These are phyloP conservation scores for Carassius auratus DNA, from an alignment of 2,113 vertebrate genomes.

Conservation along the genomic window DNA sequence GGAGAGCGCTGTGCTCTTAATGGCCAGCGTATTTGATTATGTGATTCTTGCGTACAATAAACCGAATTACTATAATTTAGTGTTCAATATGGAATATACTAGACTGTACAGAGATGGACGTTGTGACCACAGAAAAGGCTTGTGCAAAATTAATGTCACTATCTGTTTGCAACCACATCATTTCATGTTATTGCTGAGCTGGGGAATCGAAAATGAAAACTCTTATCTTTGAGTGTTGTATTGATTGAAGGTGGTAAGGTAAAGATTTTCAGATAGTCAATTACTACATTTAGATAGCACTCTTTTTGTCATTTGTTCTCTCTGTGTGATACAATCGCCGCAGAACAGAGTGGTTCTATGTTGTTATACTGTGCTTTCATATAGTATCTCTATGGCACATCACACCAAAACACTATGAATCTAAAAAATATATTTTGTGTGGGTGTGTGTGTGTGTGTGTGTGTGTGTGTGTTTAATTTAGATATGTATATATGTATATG, in stretches of 20 bases:
- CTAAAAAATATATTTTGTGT: too few relatives aligned
- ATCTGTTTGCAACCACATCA: slow-evolving; percentile 56
- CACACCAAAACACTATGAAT: not conserved
- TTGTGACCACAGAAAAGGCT: slow-evolving; percentile 45
- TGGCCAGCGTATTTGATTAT: slow-evolving; percentile 57
- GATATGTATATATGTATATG: too few relatives aligned
- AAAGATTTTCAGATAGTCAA: slow-evolving; percentile 57
- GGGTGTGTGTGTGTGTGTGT: too few relatives aligned
- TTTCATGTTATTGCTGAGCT: slow-evolving; percentile 49
- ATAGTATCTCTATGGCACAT: not conserved
- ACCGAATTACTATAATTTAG: slow-evolving; percentile 47
- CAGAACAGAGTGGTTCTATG: slow-evolving; percentile 26
- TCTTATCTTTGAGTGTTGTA: slow-evolving; percentile 49
- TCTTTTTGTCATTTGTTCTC: slow-evolving; percentile 41
- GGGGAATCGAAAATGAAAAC: slow-evolving; percentile 53
- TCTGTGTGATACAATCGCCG: slow-evolving; percentile 31
- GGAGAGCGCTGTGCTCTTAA: slow-evolving; percentile 59
- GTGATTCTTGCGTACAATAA: slow-evolving; percentile 22
- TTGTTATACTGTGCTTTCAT: slow-evolving; percentile 28
- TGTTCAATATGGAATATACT: slow-evolving; percentile 8
- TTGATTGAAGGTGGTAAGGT: slow-evolving; percentile 51
- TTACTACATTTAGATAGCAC: slow-evolving; percentile 52
- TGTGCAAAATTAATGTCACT: slow-evolving; percentile 54
- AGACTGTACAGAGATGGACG: not conserved
- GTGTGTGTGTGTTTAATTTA: too few relatives aligned